Evolutionary conservation across 2,797 vertebrate genomes (phyloP), one percentile per base, ranked within the genome.

Genomic region (Vespertilio murinus): DNA sequence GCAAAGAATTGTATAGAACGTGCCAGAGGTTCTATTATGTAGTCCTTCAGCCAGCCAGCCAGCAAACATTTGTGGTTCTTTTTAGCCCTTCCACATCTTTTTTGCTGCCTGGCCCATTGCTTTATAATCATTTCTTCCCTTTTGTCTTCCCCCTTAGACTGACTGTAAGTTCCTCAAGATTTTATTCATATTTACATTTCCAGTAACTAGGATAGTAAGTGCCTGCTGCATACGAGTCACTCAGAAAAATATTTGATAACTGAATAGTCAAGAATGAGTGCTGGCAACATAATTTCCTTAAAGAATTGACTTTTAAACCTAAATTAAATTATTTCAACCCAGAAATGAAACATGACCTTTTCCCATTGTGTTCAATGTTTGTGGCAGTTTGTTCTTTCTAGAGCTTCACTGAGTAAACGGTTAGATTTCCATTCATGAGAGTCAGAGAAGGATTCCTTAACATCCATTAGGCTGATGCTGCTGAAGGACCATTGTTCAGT

Each of bases 381-480:
- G 25, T n/a, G 59, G 18, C 17, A 10, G 18, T 93, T 83, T 83
- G 30, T 56, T 83, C 25, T 91, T 91, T 81, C 70, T 81, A 65
- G 82, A 92, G 89, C 47, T 42, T 89, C 59, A 28, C 49, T 86
- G 86, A 78, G 64, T 85, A 86, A 90, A 92, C 45, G 12, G 38
- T 89, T 93, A 64, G 86, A 45, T 92, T 92, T 75, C 85, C 93
- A 88, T 81, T 95, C 77, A 79, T 9, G 61, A 82, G 89, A 75
- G 40, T 97, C 94, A 89, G 30, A 90, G 90, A 83, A 92, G 88
- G 56, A 69, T 73, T 92, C 42, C 22, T 88, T 93, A 88, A 73
- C 78, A 18, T 84, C 81, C 83, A 61, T 92, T 84, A 77, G 81
- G 69, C 84, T 67, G 56, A 30, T 59, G 69, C 77, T 78, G 67